Evolutionary conservation across 2,888 invertebrate species (phyloP), one percentile per base, ranked within the genome.

Genomic region (Diadromus collaris): DNA sequence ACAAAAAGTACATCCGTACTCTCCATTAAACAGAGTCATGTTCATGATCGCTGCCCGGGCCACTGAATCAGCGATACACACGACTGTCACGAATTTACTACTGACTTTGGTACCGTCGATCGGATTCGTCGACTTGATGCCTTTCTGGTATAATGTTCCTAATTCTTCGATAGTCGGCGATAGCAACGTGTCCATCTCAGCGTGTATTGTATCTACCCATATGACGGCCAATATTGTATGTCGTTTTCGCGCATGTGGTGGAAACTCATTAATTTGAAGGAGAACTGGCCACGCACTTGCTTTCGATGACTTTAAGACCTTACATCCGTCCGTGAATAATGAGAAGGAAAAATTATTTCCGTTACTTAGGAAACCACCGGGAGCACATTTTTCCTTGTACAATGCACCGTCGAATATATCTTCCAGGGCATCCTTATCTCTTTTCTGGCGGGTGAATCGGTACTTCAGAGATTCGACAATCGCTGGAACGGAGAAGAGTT

Each of bases 1-100:
- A 51, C 82, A 81, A 79, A 80, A 82, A 16, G 80, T 79, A 46
- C 82, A 82, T 19, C 83, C 81, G 48, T 48, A 75, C 24, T 69
- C 58, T 2, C 83, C 82, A 54, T 80, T 81, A 29, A 74, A 81
- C n/a, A 77, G 71, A 9, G 79, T 60, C 65, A 82, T 63, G 58
- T 81, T 82, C 19, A 75, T 75, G 19, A 80, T 3, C 19, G 81
- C 63, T 10, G 80, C 72, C 48, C 82, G 63, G n/a, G 81, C 83
- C 24, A 78, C 67, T 21, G 80, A 78, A 68, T 82, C 82, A 4
- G 76, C 75, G 19, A 54, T 64, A 32, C 78, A 75, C 6, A 82
- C 67, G n/a, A 78, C 60, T 56, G 75, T 64, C 10, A 79, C 16
- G 38, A 60, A 78, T 54, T 79, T 82, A 34, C 67, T 68, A 13